These are phyloP conservation scores for Ctenochaetus hawaiiensis DNA, from an alignment of 2,797 vertebrate species.

Conservation along the genomic window DNA sequence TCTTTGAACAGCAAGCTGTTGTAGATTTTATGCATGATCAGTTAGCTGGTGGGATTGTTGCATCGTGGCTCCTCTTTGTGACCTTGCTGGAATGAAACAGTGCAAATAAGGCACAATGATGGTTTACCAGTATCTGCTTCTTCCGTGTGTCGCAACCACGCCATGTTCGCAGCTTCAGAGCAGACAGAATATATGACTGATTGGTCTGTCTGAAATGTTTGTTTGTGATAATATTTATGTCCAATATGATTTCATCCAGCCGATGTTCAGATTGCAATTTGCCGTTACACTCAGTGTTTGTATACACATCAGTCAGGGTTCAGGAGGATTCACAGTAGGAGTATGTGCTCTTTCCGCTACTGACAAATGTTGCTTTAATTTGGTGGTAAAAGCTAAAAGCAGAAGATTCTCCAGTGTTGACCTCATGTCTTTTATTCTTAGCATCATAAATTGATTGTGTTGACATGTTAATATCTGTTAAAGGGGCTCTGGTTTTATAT, in stretches of 20 bases:
- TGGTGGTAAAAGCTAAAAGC: conserved; percentile 46
- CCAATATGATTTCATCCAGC: neutral
- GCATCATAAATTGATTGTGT: neutral
- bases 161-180: neutral
- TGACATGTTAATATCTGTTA: neutral
- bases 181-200: neutral
- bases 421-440: conserved; percentile 26
- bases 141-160: neutral
- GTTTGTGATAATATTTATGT: neutral
- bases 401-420: conserved; percentile 25
- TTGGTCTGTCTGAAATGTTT: neutral
- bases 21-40: neutral
- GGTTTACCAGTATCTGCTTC: conserved; percentile 18
- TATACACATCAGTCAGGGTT: conserved; percentile 10
- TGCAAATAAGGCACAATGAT: neutral
- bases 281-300: conserved; percentile 3
- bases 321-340: neutral
- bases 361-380: conserved; percentile 37
- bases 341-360: conserved; percentile 11
- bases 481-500: no score
- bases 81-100: neutral
- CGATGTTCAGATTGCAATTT: conserved; percentile 8
- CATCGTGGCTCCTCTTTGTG: neutral
- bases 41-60: conserved; percentile 7
- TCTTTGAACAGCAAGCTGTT: neutral